Evolutionary conservation across 2,888 invertebrate genomes (phyloP).

Genomic region (Perizoma flavofasciatum): DNA sequence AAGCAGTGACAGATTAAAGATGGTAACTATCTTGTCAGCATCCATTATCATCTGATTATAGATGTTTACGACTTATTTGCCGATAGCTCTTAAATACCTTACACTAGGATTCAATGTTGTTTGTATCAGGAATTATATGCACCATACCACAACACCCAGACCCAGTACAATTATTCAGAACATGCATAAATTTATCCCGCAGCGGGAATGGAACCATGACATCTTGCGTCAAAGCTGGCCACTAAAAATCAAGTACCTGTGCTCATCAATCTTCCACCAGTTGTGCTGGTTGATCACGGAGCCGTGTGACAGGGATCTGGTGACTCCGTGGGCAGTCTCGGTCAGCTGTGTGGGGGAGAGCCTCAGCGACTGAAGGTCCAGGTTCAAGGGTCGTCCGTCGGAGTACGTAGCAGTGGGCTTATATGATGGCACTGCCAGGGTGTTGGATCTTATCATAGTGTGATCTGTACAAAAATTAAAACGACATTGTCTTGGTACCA

Average conservation of each 20-base stretch:
- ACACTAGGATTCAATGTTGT: too few relatives aligned
- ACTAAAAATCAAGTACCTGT: slow-evolving; percentile 22
- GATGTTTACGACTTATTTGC: too few relatives aligned
- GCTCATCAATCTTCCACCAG: slow-evolving; percentile 81
- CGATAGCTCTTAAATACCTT: too few relatives aligned
- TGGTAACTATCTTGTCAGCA: too few relatives aligned
- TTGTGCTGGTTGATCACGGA: slow-evolving; percentile 83
- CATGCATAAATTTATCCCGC: too few relatives aligned
- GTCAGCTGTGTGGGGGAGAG: slow-evolving; percentile 71
- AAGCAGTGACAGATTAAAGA: too few relatives aligned
- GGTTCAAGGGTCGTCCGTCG: slow-evolving; percentile 65
- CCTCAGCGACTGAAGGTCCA: slow-evolving; percentile 69
- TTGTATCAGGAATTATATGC: too few relatives aligned
- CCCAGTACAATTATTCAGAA: too few relatives aligned
- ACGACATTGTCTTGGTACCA: too few relatives aligned
- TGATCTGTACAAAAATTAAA: slow-evolving; percentile 61
- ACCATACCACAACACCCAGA: too few relatives aligned
- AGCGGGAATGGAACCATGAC: too few relatives aligned
- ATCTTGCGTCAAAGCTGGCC: not conserved
- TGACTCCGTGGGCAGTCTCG: slow-evolving; percentile 76
- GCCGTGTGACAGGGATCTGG: slow-evolving; percentile 86
- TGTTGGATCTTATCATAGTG: slow-evolving; percentile 81
- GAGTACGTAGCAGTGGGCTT: slow-evolving; percentile 69
- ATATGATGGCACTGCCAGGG: slow-evolving; percentile 78
- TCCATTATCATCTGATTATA: too few relatives aligned